Evolutionary conservation across 2,113 vertebrate species (phyloP), one percentile per base, ranked within the genome.

Genomic region (Menidia beryllina): DNA sequence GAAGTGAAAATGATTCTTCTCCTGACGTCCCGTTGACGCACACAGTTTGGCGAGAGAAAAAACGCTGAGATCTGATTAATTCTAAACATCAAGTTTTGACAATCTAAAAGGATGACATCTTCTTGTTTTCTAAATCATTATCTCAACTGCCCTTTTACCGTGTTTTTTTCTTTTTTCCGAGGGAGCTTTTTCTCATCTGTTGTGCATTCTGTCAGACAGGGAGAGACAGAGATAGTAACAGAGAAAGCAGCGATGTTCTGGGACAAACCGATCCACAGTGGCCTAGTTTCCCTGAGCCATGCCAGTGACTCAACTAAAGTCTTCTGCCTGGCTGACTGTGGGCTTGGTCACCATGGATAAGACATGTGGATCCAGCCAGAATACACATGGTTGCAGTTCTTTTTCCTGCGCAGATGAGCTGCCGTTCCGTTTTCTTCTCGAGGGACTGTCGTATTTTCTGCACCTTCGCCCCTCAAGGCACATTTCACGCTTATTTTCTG

Each of bases 301-400:
- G 83, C 82, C 78, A 72, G 74, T 89, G 86, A 92, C 81, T 90
- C 86, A 89, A 78, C 86, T 75, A 65, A 77, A 86, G 82, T 89
- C 88, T 89, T 92, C 85, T 87, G 88, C 88, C 79, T 83, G 77
- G 73, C 72, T 81, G 88, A 77, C 69, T 86, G 78, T 75, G 50
- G 72, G 72, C 67, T 79, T 72, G 81, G 73, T 81, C 80, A 69
- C 70, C 67, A 48, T 77, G 61, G 74, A 77, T 75, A 76, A 79
- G 65, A 75, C 79, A 66, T 79, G 75, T 74, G 72, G 69, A 77
- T 20, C 24, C 47, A 77, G 75, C 55, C 77, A 71, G 73, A 67
- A 67, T 27, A 79, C 78, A 80, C 75, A 73, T 54, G 6, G 23
- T 38, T 25, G 27, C 47, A 67, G 61, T 69, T 78, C n/a, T 83